phyloP scores from a whole-genome alignment of 1,140 invertebrate species.

The Glossosoma conforme region DNA sequence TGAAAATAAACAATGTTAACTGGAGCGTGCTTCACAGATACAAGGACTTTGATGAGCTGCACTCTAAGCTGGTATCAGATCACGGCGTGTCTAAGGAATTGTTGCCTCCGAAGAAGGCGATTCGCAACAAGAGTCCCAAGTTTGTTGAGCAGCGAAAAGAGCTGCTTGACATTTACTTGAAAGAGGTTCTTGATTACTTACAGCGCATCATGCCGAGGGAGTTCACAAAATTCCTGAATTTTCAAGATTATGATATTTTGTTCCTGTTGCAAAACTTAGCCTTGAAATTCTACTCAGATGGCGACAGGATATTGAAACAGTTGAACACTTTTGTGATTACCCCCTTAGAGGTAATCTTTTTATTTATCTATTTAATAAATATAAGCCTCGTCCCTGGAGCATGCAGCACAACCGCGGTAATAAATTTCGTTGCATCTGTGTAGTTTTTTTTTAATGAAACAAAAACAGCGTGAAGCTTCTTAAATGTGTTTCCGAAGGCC shows the following conservation, averaged over 20 bases:
- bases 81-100: conserved; percentile 74
- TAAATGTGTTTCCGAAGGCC: too few relatives aligned
- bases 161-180: conserved; percentile 76
- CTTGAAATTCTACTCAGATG: conserved; percentile 63
- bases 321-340: conserved; percentile 61
- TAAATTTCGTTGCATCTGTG: too few relatives aligned
- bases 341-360: conserved; percentile 62
- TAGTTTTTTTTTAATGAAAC: too few relatives aligned
- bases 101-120: conserved; percentile 85
- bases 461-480: too few relatives aligned
- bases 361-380: too few relatives aligned
- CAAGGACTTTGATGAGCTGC: conserved; percentile 82
- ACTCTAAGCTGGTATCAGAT: conserved; percentile 73
- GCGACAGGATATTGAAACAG: conserved; percentile 58
- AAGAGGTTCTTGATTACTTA: conserved; percentile 67
- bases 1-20: conserved; percentile 51
- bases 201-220: conserved; percentile 68
- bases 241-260: conserved; percentile 78
- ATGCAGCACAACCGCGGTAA: too few relatives aligned
- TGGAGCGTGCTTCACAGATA: conserved; percentile 85
- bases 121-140: conserved; percentile 58
- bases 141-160: conserved; percentile 81
- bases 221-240: conserved; percentile 72
- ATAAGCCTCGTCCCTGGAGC: too few relatives aligned
- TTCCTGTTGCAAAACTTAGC: conserved; percentile 76